Conservation (phyloP, 2,797 vertebrate species). For the Melanotaenia parkinsoni region DNA sequence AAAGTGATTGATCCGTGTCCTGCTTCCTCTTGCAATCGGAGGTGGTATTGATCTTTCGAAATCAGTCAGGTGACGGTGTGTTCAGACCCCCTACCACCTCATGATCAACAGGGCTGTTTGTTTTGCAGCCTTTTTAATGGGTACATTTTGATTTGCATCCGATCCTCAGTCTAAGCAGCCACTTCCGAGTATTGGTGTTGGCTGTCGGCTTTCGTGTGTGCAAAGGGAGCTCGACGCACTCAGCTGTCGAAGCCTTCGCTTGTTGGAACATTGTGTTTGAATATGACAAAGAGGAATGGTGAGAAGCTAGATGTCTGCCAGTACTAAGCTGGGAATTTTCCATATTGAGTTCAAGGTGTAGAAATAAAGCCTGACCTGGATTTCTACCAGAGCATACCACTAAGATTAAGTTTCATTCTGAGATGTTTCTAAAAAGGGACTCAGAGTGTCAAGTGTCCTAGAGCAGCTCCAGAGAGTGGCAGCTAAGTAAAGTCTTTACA, state of each 20-base stretch:
- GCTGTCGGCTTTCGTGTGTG: not conserved
- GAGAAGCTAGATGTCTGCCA: constrained; percentile 31
- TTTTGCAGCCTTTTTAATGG: not conserved
- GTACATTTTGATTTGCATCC: constrained; percentile 7
- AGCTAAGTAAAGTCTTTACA: constrained; percentile 4
- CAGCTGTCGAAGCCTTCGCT: constrained; percentile 37
- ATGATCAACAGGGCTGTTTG: constrained; percentile 2
- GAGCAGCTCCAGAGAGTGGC: constrained; percentile 17
- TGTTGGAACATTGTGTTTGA: constrained; percentile 46
- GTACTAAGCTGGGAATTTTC: constrained; percentile 57
- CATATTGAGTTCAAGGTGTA: constrained; percentile 48
- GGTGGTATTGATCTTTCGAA: constrained; percentile 31
- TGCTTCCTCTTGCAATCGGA: constrained; percentile 20
- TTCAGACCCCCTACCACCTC: not conserved
- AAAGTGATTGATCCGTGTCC: constrained; percentile 13
- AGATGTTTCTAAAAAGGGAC: constrained; percentile 61
- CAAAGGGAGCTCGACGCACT: constrained; percentile 6
- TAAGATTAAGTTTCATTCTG: constrained; percentile 52
- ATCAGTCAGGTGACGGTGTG: constrained; percentile 27
- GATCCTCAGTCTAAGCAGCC: not conserved
- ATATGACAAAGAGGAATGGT: constrained; percentile 35
- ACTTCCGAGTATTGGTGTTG: constrained; percentile 18
- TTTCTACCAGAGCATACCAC: constrained; percentile 41
- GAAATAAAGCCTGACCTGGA: constrained; percentile 66
- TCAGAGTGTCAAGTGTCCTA: constrained; percentile 23